These are phyloP conservation scores for Microcebus jonahi DNA, from an alignment of 2,113 vertebrate genomes.

Conservation along the genomic window DNA sequence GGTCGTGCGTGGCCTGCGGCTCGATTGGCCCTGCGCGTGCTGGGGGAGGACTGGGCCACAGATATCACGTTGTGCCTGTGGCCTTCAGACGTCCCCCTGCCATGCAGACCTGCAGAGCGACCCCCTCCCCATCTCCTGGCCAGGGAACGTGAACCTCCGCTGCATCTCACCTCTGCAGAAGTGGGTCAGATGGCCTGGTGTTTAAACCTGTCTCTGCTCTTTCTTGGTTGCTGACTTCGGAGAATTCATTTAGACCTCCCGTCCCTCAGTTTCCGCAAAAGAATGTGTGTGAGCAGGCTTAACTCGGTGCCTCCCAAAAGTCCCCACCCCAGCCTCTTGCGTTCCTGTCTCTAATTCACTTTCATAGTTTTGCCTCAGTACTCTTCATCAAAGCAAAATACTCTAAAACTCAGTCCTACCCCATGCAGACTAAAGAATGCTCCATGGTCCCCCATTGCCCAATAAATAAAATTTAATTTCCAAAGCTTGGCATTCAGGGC, in stretches of 20 bases:
- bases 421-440: background rate
- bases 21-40: background rate
- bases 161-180: background rate
- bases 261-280: background rate
- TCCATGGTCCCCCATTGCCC: fast-evolving
- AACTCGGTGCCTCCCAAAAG: background rate
- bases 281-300: background rate
- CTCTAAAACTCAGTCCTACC: background rate
- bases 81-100: background rate
- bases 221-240: background rate
- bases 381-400: background rate
- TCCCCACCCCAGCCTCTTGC: background rate
- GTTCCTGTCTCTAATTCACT: background rate
- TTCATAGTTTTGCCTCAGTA: background rate
- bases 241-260: background rate
- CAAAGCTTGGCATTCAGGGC: background rate
- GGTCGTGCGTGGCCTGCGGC: background rate
- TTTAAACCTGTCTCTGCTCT: background rate
- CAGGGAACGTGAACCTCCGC: no score
- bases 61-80: fast-evolving
- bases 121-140: background rate
- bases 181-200: background rate
- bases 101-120: background rate
- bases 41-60: no score
- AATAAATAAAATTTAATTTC: background rate